Evolutionary conservation across 2,888 invertebrate genomes (phyloP).

Genomic region (Cremastinae sp.): DNA sequence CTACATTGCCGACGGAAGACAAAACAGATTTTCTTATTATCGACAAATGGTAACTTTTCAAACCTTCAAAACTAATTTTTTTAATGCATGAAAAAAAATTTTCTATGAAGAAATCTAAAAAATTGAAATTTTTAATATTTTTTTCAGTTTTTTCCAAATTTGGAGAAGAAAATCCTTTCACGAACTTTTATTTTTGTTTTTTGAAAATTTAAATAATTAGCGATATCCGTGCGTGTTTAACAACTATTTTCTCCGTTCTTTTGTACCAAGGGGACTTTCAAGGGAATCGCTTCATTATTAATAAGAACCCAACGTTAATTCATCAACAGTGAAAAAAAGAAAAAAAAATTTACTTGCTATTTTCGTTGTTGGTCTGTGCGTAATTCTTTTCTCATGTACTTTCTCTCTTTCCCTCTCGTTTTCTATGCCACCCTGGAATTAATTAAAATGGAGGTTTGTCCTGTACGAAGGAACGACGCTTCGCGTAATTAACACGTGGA

Average conservation of each 20-base stretch:
- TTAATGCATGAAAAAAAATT: no score
- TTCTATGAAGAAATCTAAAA: no score
- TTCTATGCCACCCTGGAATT: conserved; percentile 4
- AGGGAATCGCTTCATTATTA: background rate
- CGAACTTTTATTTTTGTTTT: no score
- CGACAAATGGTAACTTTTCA: conserved; percentile 2
- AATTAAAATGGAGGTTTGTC: conserved; percentile 46
- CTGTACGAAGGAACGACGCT: conserved; percentile 4
- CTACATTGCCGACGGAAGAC: background rate
- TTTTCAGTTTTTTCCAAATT: no score
- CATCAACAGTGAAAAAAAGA: background rate
- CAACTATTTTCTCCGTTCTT: background rate
- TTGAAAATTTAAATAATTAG: background rate
- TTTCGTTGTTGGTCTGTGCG: background rate
- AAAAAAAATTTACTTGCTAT: conserved; percentile 21
- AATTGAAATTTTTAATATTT: no score
- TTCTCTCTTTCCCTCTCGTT: conserved; percentile 6
- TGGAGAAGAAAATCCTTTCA: no score
- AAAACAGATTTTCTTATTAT: background rate
- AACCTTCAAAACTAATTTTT: no score
- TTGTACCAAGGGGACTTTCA: no score
- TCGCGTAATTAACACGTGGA: conserved; percentile 38
- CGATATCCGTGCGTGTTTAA: background rate
- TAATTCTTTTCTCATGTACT: background rate
- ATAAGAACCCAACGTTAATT: conserved; percentile 17